Evolutionary conservation across 2,888 invertebrate genomes (phyloP), one percentile per base, ranked within the genome.

Genomic region (Argyresthia goedartella): DNA sequence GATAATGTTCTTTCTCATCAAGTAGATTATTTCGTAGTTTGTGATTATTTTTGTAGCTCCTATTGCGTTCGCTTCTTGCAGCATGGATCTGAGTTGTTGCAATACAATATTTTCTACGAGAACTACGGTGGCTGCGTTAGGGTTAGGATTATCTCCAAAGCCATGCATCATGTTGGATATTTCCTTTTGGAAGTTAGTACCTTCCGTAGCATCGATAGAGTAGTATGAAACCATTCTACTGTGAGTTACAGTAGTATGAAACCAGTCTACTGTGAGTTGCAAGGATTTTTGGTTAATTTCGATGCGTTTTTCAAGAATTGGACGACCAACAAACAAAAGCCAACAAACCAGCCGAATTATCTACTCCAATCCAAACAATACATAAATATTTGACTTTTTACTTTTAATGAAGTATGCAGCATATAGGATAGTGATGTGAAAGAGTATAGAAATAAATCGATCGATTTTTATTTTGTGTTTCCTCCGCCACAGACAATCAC

Each of bases 101-200:
- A 93, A 88, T 0, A 96, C 91, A 53, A 97, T 92, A 57, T 90
- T 92, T 78, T 97, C 96, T 0, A 97, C 92, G 49, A 97, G 78
- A 52, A 91, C 89, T 0, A 96, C 96, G 1, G 96, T 94, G 46
- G 94, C 95, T 0, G 91, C 88, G 44, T 94, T 89, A 0, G 97
- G 96, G 56, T 91, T 91, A 15, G 92, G 90, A 64, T 93, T 93
- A 67, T 97, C 97, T 0, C 97, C 97, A 68, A 96, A 95, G n/a
- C 96, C 96, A 62, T 95, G 93, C 96, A 96, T 94, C 90, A 96
- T 95, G 63, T 91, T 89, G 0, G 93, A 91, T 60, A 95, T 94
- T 80, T 95, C 94, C 76, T 88, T 85, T 67, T 88, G 88, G 61
- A 88, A 90, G 52, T 88, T 87, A 0, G 73, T 72, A 1, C 66